Evolutionary conservation across 2,888 invertebrate species (phyloP).

Genomic region (Dusona sp.): DNA sequence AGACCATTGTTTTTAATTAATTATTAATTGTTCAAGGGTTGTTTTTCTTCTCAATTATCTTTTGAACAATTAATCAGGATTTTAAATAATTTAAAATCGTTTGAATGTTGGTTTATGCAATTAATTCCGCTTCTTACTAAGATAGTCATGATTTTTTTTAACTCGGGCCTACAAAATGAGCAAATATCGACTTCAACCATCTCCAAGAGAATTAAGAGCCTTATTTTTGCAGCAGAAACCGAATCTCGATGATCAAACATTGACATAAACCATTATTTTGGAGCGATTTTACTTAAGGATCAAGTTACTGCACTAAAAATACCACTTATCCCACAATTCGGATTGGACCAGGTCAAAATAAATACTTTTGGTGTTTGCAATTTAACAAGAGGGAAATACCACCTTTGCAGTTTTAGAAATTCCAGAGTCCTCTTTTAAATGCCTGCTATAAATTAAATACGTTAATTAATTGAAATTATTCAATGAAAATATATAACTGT

Average conservation of each 20-base stretch:
- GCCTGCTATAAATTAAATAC: background rate
- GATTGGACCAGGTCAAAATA: background rate
- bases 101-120: background rate
- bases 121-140: background rate
- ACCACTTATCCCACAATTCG: background rate
- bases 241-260: constrained; percentile 8
- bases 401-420: background rate
- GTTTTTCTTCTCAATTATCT: background rate
- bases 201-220: background rate
- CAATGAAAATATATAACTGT: background rate
- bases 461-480: too few species aligned
- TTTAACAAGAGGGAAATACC: background rate
- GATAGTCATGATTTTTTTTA: background rate
- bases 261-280: background rate
- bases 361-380: background rate
- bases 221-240: background rate
- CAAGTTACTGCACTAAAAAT: background rate
- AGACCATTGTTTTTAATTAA: background rate
- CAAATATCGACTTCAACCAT: background rate
- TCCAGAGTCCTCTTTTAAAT: background rate
- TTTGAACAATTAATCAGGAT: background rate
- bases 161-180: background rate
- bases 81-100: background rate
- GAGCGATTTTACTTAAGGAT: background rate
- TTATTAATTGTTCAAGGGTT: background rate